Base-by-base conservation (phyloP, 2,113 vertebrate genomes). In the Bujurquina vittata region DNA sequence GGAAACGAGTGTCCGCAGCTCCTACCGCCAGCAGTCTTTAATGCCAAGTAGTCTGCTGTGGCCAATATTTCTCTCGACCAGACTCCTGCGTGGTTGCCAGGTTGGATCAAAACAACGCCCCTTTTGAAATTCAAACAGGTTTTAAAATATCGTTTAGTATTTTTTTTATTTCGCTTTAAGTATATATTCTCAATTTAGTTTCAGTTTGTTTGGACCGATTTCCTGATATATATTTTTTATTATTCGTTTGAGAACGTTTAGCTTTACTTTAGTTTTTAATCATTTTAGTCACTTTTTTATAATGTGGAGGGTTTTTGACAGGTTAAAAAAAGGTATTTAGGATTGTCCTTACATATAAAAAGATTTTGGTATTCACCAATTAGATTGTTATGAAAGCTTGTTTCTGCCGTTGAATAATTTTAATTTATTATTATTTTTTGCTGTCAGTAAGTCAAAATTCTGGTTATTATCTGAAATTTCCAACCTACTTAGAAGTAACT, bases 1-100 rank as follows among this genome's bases (percentile, higher is more conserved):
- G 73, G 79, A 88, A 65, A 43, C 52, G 11, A 62, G 72, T 55
- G 18, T 43, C 54, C 58, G 87, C 80, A 77, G 85, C 74, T 91
- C 75, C 75, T 2, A 43, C n/a, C 49, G 80, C 67, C 86, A 79
- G 89, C 20, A 58, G 87, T 82, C 90, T 91, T 67, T 79, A 86
- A 59, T 79, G 88, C 84, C 86, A 56, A 86, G 77, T 31, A 75
- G 76, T 83, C 88, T 65, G 90, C 89, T 92, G 85, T 60, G 83
- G 89, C 80, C 80, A 88, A 60, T 88, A 88, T 90, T 91, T 86
- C 90, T 86, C 72, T 82, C 65, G 1, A 83, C 14, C 31, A 80
- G 83, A 55, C 81, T 84, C 69, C 81, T 37, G 1, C 62, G 0
- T 11, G 86, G 92, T 92, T 93, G 94, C 94, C 94, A 94, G 87